Evolutionary conservation across 30 jellyfish, hydroid and myxozoan species (phyloP).

Genomic region (Aurelia aurita): DNA sequence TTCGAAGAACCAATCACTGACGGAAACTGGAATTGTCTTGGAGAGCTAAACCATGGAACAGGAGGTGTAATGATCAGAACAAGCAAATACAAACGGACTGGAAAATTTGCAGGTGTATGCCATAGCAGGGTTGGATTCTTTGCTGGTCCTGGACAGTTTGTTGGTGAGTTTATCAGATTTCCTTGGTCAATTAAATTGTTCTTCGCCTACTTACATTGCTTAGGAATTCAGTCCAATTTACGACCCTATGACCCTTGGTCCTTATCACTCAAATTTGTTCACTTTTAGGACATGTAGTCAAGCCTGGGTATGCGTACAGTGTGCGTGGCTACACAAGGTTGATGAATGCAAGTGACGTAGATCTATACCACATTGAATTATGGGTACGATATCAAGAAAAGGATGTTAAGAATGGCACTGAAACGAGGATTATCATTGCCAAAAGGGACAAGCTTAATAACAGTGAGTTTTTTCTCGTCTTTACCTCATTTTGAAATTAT

Average conservation of each 20-base stretch:
- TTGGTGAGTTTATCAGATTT: constrained; percentile 50
- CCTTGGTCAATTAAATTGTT: neutral
- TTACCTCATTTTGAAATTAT: too few species aligned
- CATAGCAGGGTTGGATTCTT: constrained; percentile 60
- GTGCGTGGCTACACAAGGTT: constrained; percentile 85
- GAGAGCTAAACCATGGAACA: constrained; percentile 72
- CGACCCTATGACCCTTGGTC: too few species aligned
- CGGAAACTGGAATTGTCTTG: constrained; percentile 73
- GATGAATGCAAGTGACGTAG: constrained; percentile 55
- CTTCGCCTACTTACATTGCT: too few species aligned
- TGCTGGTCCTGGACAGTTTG: constrained; percentile 96
- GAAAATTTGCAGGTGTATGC: constrained; percentile 79
- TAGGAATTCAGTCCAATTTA: too few species aligned
- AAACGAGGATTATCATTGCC: constrained; percentile 76
- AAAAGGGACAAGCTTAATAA: constrained; percentile 66
- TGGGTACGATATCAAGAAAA: constrained; percentile 82
- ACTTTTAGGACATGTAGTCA: constrained; percentile 65
- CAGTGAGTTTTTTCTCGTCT: constrained; percentile 81
- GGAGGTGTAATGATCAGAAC: constrained; percentile 78
- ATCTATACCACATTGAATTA: constrained; percentile 67
- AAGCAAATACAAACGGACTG: constrained; percentile 32
- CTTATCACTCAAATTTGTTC: neutral
- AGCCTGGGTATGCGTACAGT: constrained; percentile 82
- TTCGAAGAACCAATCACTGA: constrained; percentile 63
- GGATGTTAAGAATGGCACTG: constrained; percentile 48